Percentiles rank a stretch among this genome's conserved stretches.
Evolutionary conservation across 2,888 invertebrate species (phyloP).

Genomic region (Pristionchus mayeri): DNA sequence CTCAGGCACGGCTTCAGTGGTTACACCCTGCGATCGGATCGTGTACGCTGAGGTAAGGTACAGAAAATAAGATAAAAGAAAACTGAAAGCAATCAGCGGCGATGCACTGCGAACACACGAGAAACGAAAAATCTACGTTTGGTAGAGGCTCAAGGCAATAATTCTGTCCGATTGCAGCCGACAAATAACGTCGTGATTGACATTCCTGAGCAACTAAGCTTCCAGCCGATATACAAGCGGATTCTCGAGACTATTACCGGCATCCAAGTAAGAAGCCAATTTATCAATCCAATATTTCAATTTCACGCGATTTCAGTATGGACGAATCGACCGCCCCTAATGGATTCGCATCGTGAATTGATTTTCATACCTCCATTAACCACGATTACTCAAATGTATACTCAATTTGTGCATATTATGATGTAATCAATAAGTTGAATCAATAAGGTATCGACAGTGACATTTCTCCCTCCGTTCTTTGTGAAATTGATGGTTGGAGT

Average conservation of each 20-base stretch:
- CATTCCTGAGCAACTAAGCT: not conserved
- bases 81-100: too few species aligned
- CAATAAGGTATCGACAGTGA: conserved; percentile 82
- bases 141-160: not conserved
- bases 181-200: not conserved
- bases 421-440: too few species aligned
- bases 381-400: conserved; percentile 83
- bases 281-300: too few species aligned
- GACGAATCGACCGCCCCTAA: conserved; percentile 26
- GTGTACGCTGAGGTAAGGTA: conserved; percentile 80
- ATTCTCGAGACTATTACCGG: conserved; percentile 13
- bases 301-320: conserved; percentile 13
- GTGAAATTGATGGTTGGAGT: not conserved
- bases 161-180: not conserved
- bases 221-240: not conserved
- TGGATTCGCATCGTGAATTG: conserved; percentile 42
- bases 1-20: conserved; percentile 92
- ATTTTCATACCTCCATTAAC: conserved; percentile 53
- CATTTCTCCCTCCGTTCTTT: conserved; percentile 82
- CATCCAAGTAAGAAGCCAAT: conserved; percentile 36
- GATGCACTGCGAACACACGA: too few species aligned
- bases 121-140: not conserved
- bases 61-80: not conserved
- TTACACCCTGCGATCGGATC: conserved; percentile 90
- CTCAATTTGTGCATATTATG: conserved; percentile 88